Conservation (phyloP, 2,888 invertebrate species). For the Chirona hameri region DNA sequence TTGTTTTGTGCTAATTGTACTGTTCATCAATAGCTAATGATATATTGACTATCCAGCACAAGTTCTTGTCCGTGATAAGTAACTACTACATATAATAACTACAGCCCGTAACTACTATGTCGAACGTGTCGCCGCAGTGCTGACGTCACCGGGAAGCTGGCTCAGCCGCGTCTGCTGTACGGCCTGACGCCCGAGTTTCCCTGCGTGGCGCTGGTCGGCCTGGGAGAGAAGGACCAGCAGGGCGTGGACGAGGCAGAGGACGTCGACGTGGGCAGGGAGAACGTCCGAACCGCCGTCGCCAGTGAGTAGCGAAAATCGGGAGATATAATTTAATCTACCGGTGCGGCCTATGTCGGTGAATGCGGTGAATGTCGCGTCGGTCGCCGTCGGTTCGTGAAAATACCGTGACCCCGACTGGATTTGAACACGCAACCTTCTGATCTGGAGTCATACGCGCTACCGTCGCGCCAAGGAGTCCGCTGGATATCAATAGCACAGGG, state of each 20-base stretch:
- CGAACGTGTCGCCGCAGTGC: too few species aligned
- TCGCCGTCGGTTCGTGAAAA: neutral
- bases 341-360: too few species aligned
- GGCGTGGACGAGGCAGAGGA: conserved; percentile 33
- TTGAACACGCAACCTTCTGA: neutral
- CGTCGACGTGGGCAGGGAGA: neutral
- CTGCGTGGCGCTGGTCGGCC: conserved; percentile 37
- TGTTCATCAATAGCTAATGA: too few species aligned
- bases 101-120: too few species aligned
- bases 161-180: conserved; percentile 36
- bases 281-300: conserved; percentile 38
- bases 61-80: too few species aligned
- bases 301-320: conserved; percentile 33
- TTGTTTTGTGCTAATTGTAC: too few species aligned
- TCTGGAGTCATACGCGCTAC: too few species aligned
- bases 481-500: neutral
- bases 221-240: conserved; percentile 31
- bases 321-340: too few species aligned
- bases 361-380: too few species aligned
- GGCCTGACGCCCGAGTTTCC: conserved; percentile 36
- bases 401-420: neutral
- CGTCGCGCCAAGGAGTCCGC: neutral
- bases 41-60: too few species aligned
- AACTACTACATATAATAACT: too few species aligned
- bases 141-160: conserved; percentile 31